These are phyloP conservation scores for Origma solitaria DNA, from an alignment of 2,113 vertebrate species.

Conservation along the genomic window DNA sequence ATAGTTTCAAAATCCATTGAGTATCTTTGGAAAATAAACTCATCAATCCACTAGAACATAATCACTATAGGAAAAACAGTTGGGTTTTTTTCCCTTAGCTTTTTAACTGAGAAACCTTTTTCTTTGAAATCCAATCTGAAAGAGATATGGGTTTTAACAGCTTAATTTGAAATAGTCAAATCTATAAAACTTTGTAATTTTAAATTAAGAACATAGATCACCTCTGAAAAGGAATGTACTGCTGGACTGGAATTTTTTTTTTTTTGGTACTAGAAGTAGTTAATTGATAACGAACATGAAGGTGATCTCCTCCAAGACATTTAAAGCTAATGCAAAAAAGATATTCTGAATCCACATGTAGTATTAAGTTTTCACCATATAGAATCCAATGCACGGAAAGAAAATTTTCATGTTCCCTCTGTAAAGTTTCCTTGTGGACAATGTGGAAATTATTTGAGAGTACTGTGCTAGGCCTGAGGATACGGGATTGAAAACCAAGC, in stretches of 20 bases:
- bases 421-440: background rate
- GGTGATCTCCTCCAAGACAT: background rate
- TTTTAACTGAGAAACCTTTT: background rate
- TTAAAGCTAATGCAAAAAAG: background rate
- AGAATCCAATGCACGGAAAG: background rate
- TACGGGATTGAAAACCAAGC: background rate
- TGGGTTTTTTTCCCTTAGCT: background rate
- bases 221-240: background rate
- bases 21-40: background rate
- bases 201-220: background rate
- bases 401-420: background rate
- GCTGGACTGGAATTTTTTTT: background rate
- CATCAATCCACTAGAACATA: background rate
- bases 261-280: background rate
- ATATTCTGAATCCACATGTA: background rate
- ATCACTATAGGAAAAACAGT: background rate
- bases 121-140: background rate
- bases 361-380: background rate
- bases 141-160: background rate
- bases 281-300: background rate
- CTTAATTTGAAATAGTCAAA: background rate
- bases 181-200: background rate
- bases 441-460: background rate
- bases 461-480: background rate
- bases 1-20: background rate